A percentile compares a stretch with the other conserved stretches of the same genome.
Evolutionary conservation across 2,888 invertebrate genomes (phyloP).

Genomic region (Scaptodrosophila latifasciaeformis): DNA sequence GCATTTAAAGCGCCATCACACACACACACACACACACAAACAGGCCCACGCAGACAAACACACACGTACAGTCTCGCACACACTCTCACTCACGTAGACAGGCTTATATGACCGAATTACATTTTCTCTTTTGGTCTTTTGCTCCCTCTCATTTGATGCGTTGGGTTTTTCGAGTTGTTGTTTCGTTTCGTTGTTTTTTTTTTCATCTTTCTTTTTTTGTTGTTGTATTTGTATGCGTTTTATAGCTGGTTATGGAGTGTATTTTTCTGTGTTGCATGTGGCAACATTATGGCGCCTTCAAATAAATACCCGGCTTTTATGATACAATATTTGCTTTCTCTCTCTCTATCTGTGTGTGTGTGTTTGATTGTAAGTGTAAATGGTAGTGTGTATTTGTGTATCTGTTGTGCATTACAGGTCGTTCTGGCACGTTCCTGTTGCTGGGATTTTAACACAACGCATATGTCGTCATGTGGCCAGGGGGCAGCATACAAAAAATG

Average conservation of each 20-base stretch:
- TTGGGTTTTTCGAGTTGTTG: too few species aligned
- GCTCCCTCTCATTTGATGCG: too few species aligned
- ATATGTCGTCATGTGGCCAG: too few species aligned
- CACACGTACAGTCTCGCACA: not conserved
- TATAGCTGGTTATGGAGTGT: conserved; percentile 19
- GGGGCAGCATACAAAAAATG: too few species aligned
- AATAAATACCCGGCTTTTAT: conserved; percentile 59
- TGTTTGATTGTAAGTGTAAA: not conserved
- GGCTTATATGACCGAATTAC: not conserved
- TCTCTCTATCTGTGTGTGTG: not conserved
- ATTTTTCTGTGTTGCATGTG: conserved; percentile 46
- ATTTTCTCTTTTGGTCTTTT: too few species aligned
- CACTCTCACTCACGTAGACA: not conserved
- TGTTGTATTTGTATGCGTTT: conserved; percentile 34
- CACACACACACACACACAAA: conserved; percentile 3
- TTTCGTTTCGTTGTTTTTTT: too few species aligned
- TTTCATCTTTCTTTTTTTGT: too few species aligned
- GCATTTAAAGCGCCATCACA: conserved; percentile 30
- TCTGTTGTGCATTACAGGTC: too few species aligned
- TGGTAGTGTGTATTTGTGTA: too few species aligned
- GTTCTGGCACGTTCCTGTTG: too few species aligned
- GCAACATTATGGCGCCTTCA: conserved; percentile 60
- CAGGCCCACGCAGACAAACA: conserved; percentile 12
- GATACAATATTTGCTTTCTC: too few species aligned
- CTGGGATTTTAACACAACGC: too few species aligned